A percentile compares a stretch with the other conserved stretches of the same genome.
These are phyloP conservation scores for Eilema depressum DNA, from an alignment of 2,888 invertebrate genomes.

Conservation along the genomic window DNA sequence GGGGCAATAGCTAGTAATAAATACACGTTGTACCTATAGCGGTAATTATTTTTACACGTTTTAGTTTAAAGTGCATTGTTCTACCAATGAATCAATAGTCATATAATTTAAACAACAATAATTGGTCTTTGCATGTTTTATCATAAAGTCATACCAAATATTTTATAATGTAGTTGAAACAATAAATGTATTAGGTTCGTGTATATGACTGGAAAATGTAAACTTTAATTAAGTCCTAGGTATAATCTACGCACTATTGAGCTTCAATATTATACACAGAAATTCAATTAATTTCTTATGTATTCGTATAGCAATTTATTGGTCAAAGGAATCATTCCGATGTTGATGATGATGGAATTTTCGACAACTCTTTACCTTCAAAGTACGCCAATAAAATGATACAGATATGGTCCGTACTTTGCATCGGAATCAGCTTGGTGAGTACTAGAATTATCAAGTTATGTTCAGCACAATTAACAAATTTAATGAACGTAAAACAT, in stretches of 20 bases:
- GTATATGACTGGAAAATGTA: conserved; percentile 21
- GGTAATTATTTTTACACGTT: neutral
- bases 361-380: conserved; percentile 55
- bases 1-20: no score
- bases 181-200: conserved; percentile 10
- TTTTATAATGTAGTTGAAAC: neutral
- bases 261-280: conserved; percentile 51
- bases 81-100: neutral
- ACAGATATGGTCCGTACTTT: conserved; percentile 62
- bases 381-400: conserved; percentile 73
- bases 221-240: conserved; percentile 44
- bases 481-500: neutral
- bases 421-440: conserved; percentile 63
- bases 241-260: conserved; percentile 58
- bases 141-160: neutral
- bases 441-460: conserved; percentile 40
- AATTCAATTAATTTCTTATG: conserved; percentile 69
- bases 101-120: neutral
- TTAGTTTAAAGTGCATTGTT: neutral
- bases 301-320: conserved; percentile 59
- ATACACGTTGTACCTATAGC: no score
- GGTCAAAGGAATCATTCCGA: conserved; percentile 58
- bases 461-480: neutral
- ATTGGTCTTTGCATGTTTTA: neutral
- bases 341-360: conserved; percentile 60